Conservation (phyloP, 2,888 invertebrate genomes). For the Syrista parreyssii region DNA sequence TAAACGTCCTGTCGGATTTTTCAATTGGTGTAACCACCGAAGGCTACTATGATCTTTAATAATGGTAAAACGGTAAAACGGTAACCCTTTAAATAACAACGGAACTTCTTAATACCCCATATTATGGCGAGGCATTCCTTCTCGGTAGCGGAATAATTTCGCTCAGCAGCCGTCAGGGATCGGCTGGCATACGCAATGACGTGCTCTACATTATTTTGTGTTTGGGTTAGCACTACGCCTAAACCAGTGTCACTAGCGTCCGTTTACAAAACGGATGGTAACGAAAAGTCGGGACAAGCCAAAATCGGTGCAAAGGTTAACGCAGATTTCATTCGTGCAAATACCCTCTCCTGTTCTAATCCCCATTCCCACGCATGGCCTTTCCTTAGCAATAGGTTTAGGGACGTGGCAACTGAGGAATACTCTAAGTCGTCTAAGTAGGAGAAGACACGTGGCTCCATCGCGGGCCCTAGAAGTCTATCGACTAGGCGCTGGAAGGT, state of each 20-base stretch:
- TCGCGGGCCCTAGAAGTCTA: background rate
- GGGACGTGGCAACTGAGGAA: background rate
- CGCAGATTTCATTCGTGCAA: background rate
- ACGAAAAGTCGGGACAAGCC: background rate
- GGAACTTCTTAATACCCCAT: too few relatives aligned
- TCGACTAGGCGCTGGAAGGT: slow-evolving; percentile 36
- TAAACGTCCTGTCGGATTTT: too few relatives aligned
- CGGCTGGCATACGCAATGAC: too few relatives aligned
- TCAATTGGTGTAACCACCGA: too few relatives aligned
- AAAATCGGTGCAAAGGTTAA: background rate
- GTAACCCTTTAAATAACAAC: too few relatives aligned
- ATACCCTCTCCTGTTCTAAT: background rate
- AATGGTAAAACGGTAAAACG: too few relatives aligned
- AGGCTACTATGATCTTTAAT: too few relatives aligned
- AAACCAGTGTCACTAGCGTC: background rate
- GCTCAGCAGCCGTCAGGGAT: too few relatives aligned
- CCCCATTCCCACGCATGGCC: background rate
- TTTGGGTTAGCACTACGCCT: background rate
- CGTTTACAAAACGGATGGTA: background rate
- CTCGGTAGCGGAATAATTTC: too few relatives aligned
- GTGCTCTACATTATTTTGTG: too few relatives aligned
- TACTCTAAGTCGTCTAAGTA: background rate
- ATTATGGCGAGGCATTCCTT: too few relatives aligned
- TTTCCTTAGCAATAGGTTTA: background rate
- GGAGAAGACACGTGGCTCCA: too few relatives aligned